Percentiles rank a stretch among this genome's conserved stretches.
These are phyloP conservation scores for Scarus forsteni DNA, from an alignment of 2,797 vertebrate genomes.

Conservation along the genomic window DNA sequence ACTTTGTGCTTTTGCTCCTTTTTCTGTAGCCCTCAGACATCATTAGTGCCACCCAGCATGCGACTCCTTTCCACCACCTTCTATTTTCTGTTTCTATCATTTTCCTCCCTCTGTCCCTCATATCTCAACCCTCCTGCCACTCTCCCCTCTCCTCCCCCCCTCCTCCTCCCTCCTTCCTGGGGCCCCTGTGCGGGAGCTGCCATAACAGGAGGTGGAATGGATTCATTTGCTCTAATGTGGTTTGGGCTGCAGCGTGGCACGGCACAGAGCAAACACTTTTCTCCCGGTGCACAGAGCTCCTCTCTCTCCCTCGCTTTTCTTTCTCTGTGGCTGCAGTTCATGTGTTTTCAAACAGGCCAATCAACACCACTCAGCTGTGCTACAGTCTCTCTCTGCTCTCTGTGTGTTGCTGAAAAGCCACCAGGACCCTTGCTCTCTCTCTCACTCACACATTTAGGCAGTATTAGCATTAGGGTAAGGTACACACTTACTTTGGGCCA, in stretches of 20 bases:
- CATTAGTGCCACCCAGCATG: slow-evolving; percentile 80
- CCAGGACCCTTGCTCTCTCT: slow-evolving; percentile 47
- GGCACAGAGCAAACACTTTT: slow-evolving; percentile 81
- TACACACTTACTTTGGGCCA: too few species aligned
- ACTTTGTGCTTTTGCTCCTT: slow-evolving; percentile 56
- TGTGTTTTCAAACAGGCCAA: slow-evolving; percentile 90
- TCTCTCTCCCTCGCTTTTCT: slow-evolving; percentile 23
- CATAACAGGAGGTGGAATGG: slow-evolving; percentile 88
- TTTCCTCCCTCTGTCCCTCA: slow-evolving; percentile 73
- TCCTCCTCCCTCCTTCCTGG: slow-evolving; percentile 59
- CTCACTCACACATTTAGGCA: slow-evolving; percentile 16
- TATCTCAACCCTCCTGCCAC: slow-evolving; percentile 73
- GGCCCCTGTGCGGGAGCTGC: slow-evolving; percentile 80
- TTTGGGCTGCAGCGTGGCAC: slow-evolving; percentile 85
- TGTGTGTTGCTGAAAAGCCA: slow-evolving; percentile 75
- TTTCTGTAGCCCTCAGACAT: slow-evolving; percentile 77
- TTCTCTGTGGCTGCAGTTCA: slow-evolving; percentile 78
- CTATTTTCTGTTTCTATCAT: slow-evolving; percentile 78
- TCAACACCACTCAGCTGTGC: slow-evolving; percentile 84
- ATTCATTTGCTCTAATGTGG: slow-evolving; percentile 88
- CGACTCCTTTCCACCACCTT: slow-evolving; percentile 74
- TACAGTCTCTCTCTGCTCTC: slow-evolving; percentile 65
- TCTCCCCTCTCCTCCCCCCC: slow-evolving; percentile 47
- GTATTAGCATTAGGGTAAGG: too few species aligned
- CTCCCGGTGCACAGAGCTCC: slow-evolving; percentile 68